A percentile compares a stretch with the other conserved stretches of the same genome.
phyloP scores from a whole-genome alignment of 2,113 vertebrate species.

The Leucoraja erinaceus region DNA sequence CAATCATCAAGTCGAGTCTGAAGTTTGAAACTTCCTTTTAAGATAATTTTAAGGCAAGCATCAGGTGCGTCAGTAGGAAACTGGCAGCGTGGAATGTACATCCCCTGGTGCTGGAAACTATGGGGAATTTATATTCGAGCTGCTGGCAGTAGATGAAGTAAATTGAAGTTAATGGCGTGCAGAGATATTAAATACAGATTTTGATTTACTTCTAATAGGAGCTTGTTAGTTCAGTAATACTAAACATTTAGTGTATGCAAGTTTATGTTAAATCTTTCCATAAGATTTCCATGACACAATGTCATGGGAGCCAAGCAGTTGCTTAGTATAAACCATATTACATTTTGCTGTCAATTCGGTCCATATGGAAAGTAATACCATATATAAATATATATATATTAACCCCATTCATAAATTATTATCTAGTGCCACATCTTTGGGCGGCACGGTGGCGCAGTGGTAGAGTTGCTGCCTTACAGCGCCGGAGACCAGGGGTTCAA shows the following conservation, averaged over 20 bases:
- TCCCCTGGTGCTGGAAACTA: not conserved
- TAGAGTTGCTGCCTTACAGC: too few species aligned
- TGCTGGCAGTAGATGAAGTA: slow-evolving; percentile 7
- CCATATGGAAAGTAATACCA: not conserved
- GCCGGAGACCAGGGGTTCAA: too few species aligned
- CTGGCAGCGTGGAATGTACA: not conserved
- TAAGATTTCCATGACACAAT: slow-evolving; percentile 23
- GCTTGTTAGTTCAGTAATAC: not conserved
- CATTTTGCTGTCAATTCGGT: not conserved
- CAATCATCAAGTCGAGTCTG: not conserved
- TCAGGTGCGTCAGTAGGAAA: not conserved
- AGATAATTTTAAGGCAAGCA: slow-evolving; percentile 4
- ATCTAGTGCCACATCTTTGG: too few species aligned
- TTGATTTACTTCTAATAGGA: not conserved
- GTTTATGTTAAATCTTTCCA: not conserved
- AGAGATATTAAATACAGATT: slow-evolving; percentile 29
- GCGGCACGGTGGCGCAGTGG: too few species aligned
- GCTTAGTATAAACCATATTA: not conserved
- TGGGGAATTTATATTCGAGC: not conserved
- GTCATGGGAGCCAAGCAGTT: not conserved
- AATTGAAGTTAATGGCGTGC: slow-evolving; percentile 27
- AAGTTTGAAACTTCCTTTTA: slow-evolving; percentile 31
- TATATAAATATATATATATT: too few species aligned
- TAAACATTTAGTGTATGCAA: not conserved
- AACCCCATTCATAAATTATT: not conserved